A percentile compares a stretch with the other conserved stretches of the same genome.
phyloP scores from a whole-genome alignment of 2,113 vertebrate species.

The Tragelaphus scriptus region DNA sequence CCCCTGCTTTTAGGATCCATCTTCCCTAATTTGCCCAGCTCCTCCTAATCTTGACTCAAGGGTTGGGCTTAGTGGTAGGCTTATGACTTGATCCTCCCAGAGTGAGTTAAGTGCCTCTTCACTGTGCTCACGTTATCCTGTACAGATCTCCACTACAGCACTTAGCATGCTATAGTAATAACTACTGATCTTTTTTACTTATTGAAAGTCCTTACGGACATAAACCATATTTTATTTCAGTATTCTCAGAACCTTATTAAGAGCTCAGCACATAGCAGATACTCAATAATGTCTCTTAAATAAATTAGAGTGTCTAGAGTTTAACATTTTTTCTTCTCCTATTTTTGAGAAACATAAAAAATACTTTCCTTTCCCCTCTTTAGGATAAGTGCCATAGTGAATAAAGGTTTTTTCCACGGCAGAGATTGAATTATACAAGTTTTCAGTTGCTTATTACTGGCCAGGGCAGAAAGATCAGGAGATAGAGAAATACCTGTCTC shows the following conservation, averaged over 20 bases:
- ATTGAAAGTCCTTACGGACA: neutral
- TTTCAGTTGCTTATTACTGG: neutral
- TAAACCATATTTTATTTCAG: conserved; percentile 13
- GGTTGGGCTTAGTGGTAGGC: neutral
- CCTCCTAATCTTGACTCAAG: neutral
- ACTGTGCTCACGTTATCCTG: neutral
- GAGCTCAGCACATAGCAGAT: neutral
- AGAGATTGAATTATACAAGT: neutral
- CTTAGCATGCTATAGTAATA: neutral
- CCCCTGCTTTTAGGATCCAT: neutral
- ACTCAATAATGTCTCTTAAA: neutral
- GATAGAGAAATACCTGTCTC: neutral
- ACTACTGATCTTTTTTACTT: neutral
- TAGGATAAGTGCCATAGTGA: neutral
- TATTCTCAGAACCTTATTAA: conserved; percentile 16
- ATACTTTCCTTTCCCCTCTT: neutral
- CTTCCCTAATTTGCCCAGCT: neutral
- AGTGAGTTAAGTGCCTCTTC: neutral
- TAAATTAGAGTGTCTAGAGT: neutral
- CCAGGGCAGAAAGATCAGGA: neutral
- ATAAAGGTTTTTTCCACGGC: neutral
- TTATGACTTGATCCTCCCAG: neutral
- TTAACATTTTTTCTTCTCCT: neutral
- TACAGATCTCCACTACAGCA: neutral
- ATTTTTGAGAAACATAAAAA: conserved; percentile 10